Evolutionary conservation across 1,140 invertebrate genomes (phyloP).

Genomic region (Anoplophora glabripennis): DNA sequence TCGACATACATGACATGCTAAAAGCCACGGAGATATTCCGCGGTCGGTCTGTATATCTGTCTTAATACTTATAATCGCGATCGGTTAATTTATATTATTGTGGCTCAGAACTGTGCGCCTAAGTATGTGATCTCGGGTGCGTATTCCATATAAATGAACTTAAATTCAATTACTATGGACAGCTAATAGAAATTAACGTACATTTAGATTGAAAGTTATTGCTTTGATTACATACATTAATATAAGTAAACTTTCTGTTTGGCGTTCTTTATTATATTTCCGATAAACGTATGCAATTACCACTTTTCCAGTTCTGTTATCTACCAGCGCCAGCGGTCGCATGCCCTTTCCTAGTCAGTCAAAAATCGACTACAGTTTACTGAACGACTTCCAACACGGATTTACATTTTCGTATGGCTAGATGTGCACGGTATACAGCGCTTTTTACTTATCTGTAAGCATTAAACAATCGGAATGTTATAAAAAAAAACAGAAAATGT

Average conservation of each 20-base stretch:
- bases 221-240: conserved; percentile 32
- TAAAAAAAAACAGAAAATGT: too few relatives aligned
- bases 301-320: conserved; percentile 10
- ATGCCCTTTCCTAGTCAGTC: neutral
- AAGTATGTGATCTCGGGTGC: conserved; percentile 18
- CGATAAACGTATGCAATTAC: conserved; percentile 2
- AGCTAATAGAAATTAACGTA: conserved; percentile 37
- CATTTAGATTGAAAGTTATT: conserved; percentile 32
- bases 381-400: too few relatives aligned
- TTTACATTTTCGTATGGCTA: too few relatives aligned
- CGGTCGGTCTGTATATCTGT: conserved; percentile 25
- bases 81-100: conserved; percentile 37
- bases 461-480: too few relatives aligned
- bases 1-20: conserved; percentile 35
- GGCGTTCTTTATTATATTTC: conserved; percentile 19
- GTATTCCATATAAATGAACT: conserved; percentile 34
- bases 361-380: neutral
- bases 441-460: too few relatives aligned
- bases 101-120: conserved; percentile 12
- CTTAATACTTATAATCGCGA: conserved; percentile 34
- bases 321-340: neutral
- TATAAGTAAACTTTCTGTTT: conserved; percentile 18
- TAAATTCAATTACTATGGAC: conserved; percentile 32
- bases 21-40: conserved; percentile 33
- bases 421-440: too few relatives aligned